These are phyloP conservation scores for Argynnis bischoffii DNA, from an alignment of 2,888 invertebrate genomes.

Conservation along the genomic window DNA sequence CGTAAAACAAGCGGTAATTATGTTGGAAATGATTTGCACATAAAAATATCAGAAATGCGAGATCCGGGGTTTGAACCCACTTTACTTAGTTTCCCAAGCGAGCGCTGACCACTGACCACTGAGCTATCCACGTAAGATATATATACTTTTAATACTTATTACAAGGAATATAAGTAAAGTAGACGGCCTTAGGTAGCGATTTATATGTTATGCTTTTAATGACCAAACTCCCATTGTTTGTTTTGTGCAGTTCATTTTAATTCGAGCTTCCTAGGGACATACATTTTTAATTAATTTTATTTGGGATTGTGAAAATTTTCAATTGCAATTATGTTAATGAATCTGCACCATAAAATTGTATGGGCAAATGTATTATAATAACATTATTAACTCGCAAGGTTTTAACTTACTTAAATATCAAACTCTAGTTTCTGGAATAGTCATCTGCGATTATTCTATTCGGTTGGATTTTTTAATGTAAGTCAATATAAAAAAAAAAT, in stretches of 20 bases:
- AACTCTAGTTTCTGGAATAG: not conserved
- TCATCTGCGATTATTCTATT: not conserved
- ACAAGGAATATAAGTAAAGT: conserved; percentile 4
- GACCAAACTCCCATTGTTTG: conserved; percentile 14
- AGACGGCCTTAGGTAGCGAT: not conserved
- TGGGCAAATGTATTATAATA: conserved; percentile 15
- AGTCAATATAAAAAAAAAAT: too few relatives aligned
- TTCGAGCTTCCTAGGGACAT: conserved; percentile 3
- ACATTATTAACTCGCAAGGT: conserved; percentile 9
- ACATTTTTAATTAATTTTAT: conserved; percentile 22
- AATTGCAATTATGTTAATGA: conserved; percentile 25
- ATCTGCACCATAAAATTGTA: conserved; percentile 15
- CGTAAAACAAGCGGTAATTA: too few relatives aligned
- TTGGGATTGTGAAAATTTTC: conserved; percentile 21
- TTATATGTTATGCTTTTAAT: conserved; percentile 6
- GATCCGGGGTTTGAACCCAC: too few relatives aligned
- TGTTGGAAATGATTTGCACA: too few relatives aligned
- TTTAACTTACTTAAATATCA: conserved; percentile 8
- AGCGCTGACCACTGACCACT: too few relatives aligned
- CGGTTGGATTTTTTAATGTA: not conserved
- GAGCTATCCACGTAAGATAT: too few relatives aligned
- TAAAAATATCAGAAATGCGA: too few relatives aligned
- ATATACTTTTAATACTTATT: not conserved
- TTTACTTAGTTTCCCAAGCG: too few relatives aligned
- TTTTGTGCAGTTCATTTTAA: conserved; percentile 15